phyloP scores from a whole-genome alignment of 2,113 vertebrate genomes.

The Procavia capensis region DNA sequence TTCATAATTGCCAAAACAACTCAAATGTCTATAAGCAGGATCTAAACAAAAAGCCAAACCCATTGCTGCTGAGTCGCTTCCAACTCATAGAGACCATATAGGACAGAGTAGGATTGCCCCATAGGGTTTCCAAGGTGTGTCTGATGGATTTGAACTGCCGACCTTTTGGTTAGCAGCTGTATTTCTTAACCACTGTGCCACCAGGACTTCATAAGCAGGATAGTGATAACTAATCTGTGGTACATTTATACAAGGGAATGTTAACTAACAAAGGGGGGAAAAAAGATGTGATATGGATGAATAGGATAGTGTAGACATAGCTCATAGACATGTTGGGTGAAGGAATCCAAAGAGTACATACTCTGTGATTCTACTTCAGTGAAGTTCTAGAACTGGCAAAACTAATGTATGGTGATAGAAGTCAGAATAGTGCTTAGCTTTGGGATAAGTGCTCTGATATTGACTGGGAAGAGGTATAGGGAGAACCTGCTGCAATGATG shows the following conservation, averaged over 20 bases:
- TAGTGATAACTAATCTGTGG: neutral
- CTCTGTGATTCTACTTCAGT: neutral
- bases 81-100: neutral
- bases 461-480: neutral
- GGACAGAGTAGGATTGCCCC: no score
- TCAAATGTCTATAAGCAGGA: neutral
- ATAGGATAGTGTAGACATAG: neutral
- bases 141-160: no score
- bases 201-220: neutral
- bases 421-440: neutral
- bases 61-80: no score
- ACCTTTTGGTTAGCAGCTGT: no score
- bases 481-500: neutral
- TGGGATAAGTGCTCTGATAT: neutral
- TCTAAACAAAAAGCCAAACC: neutral
- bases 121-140: no score
- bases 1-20: neutral
- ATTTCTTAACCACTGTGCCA: no score
- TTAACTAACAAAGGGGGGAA: neutral
- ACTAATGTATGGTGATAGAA: neutral
- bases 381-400: conserved; percentile 9
- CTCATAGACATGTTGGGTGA: neutral
- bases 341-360: neutral
- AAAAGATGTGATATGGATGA: neutral
- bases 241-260: neutral